Evolutionary conservation across 2,888 invertebrate species (phyloP).

Genomic region (Muschampia plurimacula): DNA sequence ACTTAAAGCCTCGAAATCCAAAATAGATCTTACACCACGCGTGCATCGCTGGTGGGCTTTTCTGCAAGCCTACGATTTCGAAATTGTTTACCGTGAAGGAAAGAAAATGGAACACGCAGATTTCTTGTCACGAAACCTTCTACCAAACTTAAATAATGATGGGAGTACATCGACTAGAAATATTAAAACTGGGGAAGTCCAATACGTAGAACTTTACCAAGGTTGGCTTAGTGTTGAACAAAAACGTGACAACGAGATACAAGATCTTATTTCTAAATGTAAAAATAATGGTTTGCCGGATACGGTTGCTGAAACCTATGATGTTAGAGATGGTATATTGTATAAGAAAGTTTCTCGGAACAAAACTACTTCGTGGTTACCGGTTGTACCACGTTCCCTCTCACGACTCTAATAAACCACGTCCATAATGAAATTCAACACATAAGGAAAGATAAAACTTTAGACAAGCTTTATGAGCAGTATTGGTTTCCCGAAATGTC

Average conservation of each 20-base stretch:
- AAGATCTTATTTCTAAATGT: conserved; percentile 32
- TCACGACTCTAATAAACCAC: conserved; percentile 28
- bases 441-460: too few relatives aligned
- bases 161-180: not conserved
- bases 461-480: too few relatives aligned
- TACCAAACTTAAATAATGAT: not conserved
- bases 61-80: conserved; percentile 45
- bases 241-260: conserved; percentile 38
- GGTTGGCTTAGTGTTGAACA: conserved; percentile 49
- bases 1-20: conserved; percentile 8
- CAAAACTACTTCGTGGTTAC: conserved; percentile 29
- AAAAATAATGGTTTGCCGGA: conserved; percentile 9
- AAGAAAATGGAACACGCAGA: conserved; percentile 42
- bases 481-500: too few relatives aligned
- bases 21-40: conserved; percentile 16
- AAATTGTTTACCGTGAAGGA: conserved; percentile 31
- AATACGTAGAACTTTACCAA: not conserved
- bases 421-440: too few relatives aligned
- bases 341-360: not conserved
- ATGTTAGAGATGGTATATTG: not conserved
- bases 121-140: conserved; percentile 48
- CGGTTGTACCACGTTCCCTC: conserved; percentile 45
- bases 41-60: conserved; percentile 45
- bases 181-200: not conserved
- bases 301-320: conserved; percentile 42